Evolutionary conservation across 2,113 vertebrate species (phyloP).

Genomic region (Hyla sarda): DNA sequence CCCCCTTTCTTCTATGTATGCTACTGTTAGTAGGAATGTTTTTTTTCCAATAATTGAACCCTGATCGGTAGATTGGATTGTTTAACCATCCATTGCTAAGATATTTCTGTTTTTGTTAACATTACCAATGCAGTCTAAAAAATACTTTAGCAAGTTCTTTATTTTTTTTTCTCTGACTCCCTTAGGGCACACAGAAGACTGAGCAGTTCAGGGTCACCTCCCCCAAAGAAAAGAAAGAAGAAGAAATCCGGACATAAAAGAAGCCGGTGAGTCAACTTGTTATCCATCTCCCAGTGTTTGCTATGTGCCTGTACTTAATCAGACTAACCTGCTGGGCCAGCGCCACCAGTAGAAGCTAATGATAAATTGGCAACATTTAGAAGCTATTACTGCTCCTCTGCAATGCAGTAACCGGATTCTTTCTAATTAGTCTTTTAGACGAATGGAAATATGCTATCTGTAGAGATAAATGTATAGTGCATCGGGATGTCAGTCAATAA

Average conservation of each 20-base stretch:
- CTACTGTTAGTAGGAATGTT: too few species aligned
- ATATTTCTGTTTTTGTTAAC: background rate
- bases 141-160: background rate
- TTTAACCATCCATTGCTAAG: background rate
- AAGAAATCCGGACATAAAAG: conserved; percentile 91
- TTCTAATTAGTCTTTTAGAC: conserved; percentile 44
- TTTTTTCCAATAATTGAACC: too few species aligned
- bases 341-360: conserved; percentile 41
- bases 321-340: conserved; percentile 35
- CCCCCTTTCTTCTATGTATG: too few species aligned
- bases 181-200: conserved; percentile 78
- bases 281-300: conserved; percentile 20
- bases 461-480: conserved; percentile 40
- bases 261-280: conserved; percentile 83
- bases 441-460: conserved; percentile 18
- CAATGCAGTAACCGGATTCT: conserved; percentile 46
- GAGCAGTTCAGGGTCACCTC: conserved; percentile 92
- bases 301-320: conserved; percentile 17
- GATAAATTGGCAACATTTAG: conserved; percentile 55
- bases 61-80: too few species aligned
- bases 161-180: conserved; percentile 6
- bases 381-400: conserved; percentile 49
- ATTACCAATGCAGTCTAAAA: background rate
- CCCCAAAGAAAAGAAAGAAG: conserved; percentile 96
- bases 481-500: conserved; percentile 37